These are phyloP conservation scores for Rhabdophis nuchalis DNA, from an alignment of 2,797 vertebrate genomes.

Conservation along the genomic window DNA sequence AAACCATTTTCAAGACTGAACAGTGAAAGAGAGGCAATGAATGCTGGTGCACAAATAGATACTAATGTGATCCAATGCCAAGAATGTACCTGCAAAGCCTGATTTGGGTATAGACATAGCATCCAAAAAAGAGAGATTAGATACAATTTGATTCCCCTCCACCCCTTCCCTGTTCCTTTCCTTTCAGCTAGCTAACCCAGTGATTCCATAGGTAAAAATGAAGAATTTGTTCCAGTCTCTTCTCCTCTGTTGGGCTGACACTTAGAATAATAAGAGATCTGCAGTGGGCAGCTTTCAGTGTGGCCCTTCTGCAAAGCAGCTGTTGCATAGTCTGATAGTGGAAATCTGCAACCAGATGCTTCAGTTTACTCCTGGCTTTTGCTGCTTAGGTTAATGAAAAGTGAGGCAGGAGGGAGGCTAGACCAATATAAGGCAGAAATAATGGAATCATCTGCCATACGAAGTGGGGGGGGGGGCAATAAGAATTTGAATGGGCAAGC, in stretches of 20 bases:
- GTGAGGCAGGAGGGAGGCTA: slow-evolving; percentile 52
- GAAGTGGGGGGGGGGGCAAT: slow-evolving; percentile 28
- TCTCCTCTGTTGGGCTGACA: slow-evolving; percentile 42
- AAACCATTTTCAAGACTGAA: slow-evolving; percentile 51
- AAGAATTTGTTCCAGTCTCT: slow-evolving; percentile 38
- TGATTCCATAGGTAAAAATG: slow-evolving; percentile 59
- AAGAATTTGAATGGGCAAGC: slow-evolving; percentile 63
- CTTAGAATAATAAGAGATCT: slow-evolving; percentile 36
- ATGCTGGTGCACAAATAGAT: slow-evolving; percentile 56
- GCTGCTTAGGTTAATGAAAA: slow-evolving; percentile 54
- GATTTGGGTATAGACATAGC: slow-evolving; percentile 41
- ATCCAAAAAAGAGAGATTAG: slow-evolving; percentile 45
- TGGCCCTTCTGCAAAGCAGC: slow-evolving; percentile 62
- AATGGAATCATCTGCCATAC: slow-evolving; percentile 54
- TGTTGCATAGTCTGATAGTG: slow-evolving; percentile 60
- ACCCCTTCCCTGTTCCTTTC: background rate
- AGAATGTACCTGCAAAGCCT: slow-evolving; percentile 60
- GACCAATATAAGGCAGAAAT: slow-evolving; percentile 52
- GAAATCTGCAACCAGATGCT: slow-evolving; percentile 60
- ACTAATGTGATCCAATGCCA: slow-evolving; percentile 31
- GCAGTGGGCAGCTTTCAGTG: slow-evolving; percentile 55
- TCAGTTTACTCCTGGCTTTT: slow-evolving; percentile 57
- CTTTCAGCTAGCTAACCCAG: background rate
- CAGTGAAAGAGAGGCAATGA: slow-evolving; percentile 54
- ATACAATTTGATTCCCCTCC: too few species aligned